phyloP scores from a whole-genome alignment of 2,888 invertebrate species.

The Mongoloraphidia duomilia region DNA sequence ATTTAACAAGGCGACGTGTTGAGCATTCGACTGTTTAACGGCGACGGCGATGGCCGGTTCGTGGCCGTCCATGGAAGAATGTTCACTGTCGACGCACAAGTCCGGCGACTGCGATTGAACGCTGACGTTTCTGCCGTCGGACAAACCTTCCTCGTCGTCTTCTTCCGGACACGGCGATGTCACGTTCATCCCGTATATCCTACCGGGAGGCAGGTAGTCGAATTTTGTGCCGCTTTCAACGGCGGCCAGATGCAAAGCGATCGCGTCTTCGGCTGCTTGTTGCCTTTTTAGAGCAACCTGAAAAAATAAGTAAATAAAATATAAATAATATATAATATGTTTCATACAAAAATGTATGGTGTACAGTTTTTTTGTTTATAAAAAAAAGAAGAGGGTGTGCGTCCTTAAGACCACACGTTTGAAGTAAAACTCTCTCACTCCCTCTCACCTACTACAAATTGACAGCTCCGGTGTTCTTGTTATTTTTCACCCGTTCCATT shows the following conservation, averaged over 20 bases:
- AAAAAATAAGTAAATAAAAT: slow-evolving; percentile 5
- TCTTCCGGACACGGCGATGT: slow-evolving; percentile 49
- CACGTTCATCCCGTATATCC: slow-evolving; percentile 79
- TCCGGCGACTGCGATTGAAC: not conserved
- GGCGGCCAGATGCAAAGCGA: slow-evolving; percentile 82
- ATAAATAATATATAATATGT: too few relatives aligned
- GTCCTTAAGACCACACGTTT: too few relatives aligned
- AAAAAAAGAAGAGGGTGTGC: too few relatives aligned
- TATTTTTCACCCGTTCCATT: too few relatives aligned
- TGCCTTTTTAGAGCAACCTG: slow-evolving; percentile 91
- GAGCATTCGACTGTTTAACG: slow-evolving; percentile 7
- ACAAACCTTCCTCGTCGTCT: not conserved
- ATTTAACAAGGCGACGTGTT: slow-evolving; percentile 5
- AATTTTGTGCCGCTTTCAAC: slow-evolving; percentile 60
- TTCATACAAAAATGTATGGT: not conserved
- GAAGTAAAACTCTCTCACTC: slow-evolving; percentile 7
- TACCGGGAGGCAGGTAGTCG: slow-evolving; percentile 70
- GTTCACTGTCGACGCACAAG: not conserved
- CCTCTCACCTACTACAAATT: slow-evolving; percentile 2
- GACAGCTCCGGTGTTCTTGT: too few relatives aligned
- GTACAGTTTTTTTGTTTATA: too few relatives aligned
- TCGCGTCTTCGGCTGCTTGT: slow-evolving; percentile 94
- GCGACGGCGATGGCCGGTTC: slow-evolving; percentile 10
- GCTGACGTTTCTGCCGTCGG: too few relatives aligned
- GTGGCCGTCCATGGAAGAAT: not conserved